phyloP scores from a whole-genome alignment of 1,140 invertebrate species.

The Drosophila takahashii region DNA sequence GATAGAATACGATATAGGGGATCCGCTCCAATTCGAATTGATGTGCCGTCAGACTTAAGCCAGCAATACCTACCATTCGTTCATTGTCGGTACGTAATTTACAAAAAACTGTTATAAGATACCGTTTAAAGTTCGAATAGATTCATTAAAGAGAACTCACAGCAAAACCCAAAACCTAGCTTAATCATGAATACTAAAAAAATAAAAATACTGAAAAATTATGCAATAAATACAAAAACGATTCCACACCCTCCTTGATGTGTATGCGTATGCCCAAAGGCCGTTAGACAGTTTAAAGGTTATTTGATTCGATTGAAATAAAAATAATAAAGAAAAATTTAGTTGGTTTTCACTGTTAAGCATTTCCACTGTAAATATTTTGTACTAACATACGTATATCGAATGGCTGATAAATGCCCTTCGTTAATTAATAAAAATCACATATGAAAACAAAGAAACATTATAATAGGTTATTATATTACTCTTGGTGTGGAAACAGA shows the following conservation, averaged over 20 bases:
- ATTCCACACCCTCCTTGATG: constrained; percentile 57
- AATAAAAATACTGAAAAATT: constrained; percentile 17
- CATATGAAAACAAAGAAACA: constrained; percentile 45
- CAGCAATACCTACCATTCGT: constrained; percentile 40
- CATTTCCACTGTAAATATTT: constrained; percentile 79
- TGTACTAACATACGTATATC: constrained; percentile 63
- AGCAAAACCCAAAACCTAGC: constrained; percentile 36
- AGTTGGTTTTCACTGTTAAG: constrained; percentile 69
- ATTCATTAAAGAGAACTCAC: constrained; percentile 58
- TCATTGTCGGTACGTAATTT: constrained; percentile 57
- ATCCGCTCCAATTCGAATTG: constrained; percentile 35
- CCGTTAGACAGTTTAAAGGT: constrained; percentile 9
- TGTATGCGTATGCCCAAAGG: constrained; percentile 49
- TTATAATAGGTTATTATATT: constrained; percentile 53
- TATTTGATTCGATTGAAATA: not conserved
- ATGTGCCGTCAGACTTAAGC: constrained; percentile 54
- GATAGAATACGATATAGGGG: constrained; percentile 29
- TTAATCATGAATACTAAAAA: constrained; percentile 28
- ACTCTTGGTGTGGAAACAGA: constrained; percentile 37
- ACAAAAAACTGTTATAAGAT: constrained; percentile 59
- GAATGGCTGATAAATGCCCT: constrained; percentile 52
- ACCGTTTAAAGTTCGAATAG: constrained; percentile 65
- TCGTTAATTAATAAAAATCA: constrained; percentile 61
- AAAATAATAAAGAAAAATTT: constrained; percentile 26
- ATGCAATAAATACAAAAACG: constrained; percentile 19